Evolutionary conservation across 2,113 vertebrate genomes (phyloP).

Genomic region (Puntigrus tetrazona): DNA sequence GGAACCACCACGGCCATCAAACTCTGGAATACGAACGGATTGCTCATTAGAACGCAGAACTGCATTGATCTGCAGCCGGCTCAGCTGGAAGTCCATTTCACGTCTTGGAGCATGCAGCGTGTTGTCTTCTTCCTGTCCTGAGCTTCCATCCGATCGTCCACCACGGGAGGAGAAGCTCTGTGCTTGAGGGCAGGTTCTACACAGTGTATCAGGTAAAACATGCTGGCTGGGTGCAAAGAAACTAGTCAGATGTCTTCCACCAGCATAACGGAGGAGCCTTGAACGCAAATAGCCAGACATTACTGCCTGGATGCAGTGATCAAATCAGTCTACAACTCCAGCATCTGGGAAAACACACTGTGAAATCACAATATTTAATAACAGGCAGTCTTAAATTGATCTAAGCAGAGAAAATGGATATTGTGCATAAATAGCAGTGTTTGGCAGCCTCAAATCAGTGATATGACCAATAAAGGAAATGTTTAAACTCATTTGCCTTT

Average conservation of each 20-base stretch:
- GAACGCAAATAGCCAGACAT: slow-evolving; percentile 70
- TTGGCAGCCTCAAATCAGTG: not conserved
- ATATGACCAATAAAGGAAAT: not conserved
- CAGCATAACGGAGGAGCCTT: slow-evolving; percentile 62
- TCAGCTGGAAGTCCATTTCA: slow-evolving; percentile 83
- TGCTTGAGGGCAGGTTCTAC: not conserved
- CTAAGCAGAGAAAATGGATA: not conserved
- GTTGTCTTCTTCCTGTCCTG: slow-evolving; percentile 2
- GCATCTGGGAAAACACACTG: slow-evolving; percentile 33
- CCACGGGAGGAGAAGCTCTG: slow-evolving; percentile 57
- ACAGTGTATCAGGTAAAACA: slow-evolving; percentile 7
- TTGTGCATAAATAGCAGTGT: not conserved
- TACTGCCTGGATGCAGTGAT: slow-evolving; percentile 37
- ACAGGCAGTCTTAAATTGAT: not conserved
- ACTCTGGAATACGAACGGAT: slow-evolving; percentile 74
- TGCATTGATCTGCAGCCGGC: slow-evolving; percentile 79
- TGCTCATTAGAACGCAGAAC: slow-evolving; percentile 83
- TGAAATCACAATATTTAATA: not conserved
- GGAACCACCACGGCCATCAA: slow-evolving; percentile 68
- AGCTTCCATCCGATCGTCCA: slow-evolving; percentile 37
- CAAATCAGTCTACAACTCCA: not conserved
- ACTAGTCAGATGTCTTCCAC: slow-evolving; percentile 28
- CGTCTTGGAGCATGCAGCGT: slow-evolving; percentile 65
- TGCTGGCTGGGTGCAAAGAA: not conserved
- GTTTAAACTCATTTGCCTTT: too few species aligned